Base-by-base conservation (phyloP, 2,113 vertebrate species). In the Arothron firmamentum region DNA sequence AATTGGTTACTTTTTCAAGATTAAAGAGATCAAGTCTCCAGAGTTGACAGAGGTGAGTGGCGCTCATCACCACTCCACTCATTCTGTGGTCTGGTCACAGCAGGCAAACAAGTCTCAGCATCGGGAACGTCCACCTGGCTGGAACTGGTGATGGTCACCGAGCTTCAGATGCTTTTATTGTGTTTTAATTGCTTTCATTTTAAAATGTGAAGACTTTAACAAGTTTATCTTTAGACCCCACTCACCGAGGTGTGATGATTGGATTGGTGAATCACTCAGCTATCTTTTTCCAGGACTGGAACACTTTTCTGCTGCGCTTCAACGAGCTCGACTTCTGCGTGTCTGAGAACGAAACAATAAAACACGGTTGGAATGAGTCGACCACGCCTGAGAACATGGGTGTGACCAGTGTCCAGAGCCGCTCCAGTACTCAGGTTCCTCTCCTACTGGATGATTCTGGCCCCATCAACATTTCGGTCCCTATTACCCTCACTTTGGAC, bases 1-100 rank as follows among this genome's bases (percentile, higher is more conserved):
- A 14, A 90, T 99, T 53, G 97, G 97, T 5, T 99, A 99, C 65
- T 99, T 99, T 92, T 99, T 99, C 84, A 99, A 99, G 77, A 99
- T 99, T 80, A 99, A 98, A 84, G 96, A 99, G 89, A 99, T 99
- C 77, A 98, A 96, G 79, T 96, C 97, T 52, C 96, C 97, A 3
- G 96, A 95, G 83, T 91, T 98, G 91, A 91, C 94, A 1, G 96
- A 99, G 94, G 97, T 98, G 87, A 58, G 55, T 34, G 47, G 62
- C 48, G n/a, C 0, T 6, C 0, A 3, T 20, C 5, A 38, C 9
- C 18, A 6, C 15, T 16, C 34, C 28, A 34, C 1, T 47, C 52
- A 18, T 45, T 6, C 6, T 45, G 17, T 6, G 12, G 6, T 45
- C 13, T 15, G 43, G 0, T 10, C 43, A 45, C 12, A 31, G 6